Conservation (phyloP, 2,113 vertebrate genomes). For the Myotis lucifugus region DNA sequence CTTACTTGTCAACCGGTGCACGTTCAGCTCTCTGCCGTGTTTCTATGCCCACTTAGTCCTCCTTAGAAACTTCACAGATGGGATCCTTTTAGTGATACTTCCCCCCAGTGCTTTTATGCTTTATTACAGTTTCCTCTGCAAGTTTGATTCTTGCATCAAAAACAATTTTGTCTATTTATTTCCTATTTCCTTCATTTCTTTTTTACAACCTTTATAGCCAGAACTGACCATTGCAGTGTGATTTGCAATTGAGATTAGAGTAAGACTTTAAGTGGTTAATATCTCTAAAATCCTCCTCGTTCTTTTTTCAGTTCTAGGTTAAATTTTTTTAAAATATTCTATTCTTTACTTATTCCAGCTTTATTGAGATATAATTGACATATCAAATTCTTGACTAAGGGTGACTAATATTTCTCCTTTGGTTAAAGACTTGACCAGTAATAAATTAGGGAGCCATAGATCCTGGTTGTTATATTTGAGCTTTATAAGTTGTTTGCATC, state of each 20-base stretch:
- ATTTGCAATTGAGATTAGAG: neutral
- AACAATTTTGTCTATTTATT: neutral
- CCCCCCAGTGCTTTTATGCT: neutral
- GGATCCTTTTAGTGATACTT: neutral
- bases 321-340: neutral
- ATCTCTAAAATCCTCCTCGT: neutral
- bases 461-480: slow-evolving; percentile 15
- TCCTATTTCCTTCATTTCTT: neutral
- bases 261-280: neutral
- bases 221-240: neutral
- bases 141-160: slow-evolving; percentile 10
- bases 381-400: neutral
- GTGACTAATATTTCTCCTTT: slow-evolving; percentile 30
- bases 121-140: neutral
- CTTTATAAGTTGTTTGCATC: neutral
- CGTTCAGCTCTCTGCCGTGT: neutral
- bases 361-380: neutral
- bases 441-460: neutral
- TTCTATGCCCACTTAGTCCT: neutral
- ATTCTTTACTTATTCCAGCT: neutral
- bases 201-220: neutral
- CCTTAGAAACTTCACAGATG: neutral
- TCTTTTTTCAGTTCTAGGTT: neutral
- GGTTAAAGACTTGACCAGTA: neutral
- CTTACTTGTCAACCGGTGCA: neutral